Conservation (phyloP, 2,113 vertebrate species). For the Sceloporus tristichus region DNA sequence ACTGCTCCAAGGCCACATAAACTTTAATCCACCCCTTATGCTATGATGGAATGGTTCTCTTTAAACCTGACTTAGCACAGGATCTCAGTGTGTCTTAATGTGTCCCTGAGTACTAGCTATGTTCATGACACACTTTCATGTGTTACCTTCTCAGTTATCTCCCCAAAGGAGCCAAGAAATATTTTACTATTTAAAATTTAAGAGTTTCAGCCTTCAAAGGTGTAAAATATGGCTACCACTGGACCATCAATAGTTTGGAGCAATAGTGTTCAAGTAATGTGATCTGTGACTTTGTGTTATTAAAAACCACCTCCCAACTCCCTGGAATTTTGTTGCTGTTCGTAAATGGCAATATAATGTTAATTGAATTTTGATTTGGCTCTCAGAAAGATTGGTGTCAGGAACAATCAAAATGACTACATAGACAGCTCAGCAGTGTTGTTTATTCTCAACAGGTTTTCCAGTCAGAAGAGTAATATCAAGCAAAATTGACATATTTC, state of each 20-base stretch:
- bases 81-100: too few relatives aligned
- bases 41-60: too few relatives aligned
- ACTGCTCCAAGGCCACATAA: too few relatives aligned
- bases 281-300: neutral
- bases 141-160: neutral
- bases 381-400: conserved; percentile 8
- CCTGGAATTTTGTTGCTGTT: neutral
- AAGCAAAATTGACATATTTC: conserved; percentile 34
- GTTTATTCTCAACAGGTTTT: conserved; percentile 31
- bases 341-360: conserved; percentile 8
- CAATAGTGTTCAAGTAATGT: neutral
- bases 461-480: conserved; percentile 15
- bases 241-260: neutral
- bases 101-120: too few relatives aligned
- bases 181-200: neutral
- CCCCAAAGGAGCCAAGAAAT: neutral
- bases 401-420: conserved; percentile 24
- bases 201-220: neutral
- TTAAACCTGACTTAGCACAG: too few relatives aligned
- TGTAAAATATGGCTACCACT: neutral
- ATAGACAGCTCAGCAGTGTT: conserved; percentile 1
- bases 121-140: neutral
- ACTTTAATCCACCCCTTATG: too few relatives aligned
- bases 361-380: neutral
- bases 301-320: neutral